Evolutionary conservation across 2,113 vertebrate species (phyloP).

Genomic region (Triplophysa siluroides): DNA sequence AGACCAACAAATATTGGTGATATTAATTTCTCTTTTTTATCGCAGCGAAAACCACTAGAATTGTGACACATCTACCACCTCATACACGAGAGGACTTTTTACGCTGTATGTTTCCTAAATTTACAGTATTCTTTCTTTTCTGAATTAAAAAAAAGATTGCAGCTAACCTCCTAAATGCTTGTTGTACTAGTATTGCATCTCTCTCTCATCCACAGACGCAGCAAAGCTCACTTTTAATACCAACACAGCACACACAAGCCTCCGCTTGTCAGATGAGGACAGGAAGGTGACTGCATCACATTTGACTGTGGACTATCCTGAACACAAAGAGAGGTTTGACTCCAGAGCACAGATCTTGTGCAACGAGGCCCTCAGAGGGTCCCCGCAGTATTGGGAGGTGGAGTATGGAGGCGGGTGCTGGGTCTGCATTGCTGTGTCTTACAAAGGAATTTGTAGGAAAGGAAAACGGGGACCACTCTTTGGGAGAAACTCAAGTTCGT

Average conservation of each 20-base stretch:
- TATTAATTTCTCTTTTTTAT: neutral
- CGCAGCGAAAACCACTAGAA: constrained; percentile 45
- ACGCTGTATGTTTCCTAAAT: constrained; percentile 41
- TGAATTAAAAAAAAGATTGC: too few relatives aligned
- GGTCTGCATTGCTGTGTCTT: constrained; percentile 51
- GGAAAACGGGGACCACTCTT: constrained; percentile 38
- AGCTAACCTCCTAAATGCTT: neutral
- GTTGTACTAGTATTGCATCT: neutral
- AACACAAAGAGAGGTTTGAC: constrained; percentile 50
- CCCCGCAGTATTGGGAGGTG: constrained; percentile 52
- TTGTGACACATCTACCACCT: constrained; percentile 36
- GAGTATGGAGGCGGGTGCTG: constrained; percentile 38
- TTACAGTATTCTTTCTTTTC: neutral
- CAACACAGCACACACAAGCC: constrained; percentile 43
- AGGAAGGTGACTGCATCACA: constrained; percentile 13
- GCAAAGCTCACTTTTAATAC: constrained; percentile 47
- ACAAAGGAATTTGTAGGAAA: constrained; percentile 44
- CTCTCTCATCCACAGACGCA: constrained; percentile 27
- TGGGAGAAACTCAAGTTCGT: constrained; percentile 40
- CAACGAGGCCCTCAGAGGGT: constrained; percentile 33
- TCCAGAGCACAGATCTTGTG: constrained; percentile 51
- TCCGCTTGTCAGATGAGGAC: constrained; percentile 35
- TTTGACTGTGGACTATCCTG: neutral
- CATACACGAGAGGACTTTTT: constrained; percentile 46
- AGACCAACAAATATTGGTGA: neutral